Evolutionary conservation across 2,113 vertebrate genomes (phyloP), one percentile per base, ranked within the genome.

Genomic region (Anhinga rufa): DNA sequence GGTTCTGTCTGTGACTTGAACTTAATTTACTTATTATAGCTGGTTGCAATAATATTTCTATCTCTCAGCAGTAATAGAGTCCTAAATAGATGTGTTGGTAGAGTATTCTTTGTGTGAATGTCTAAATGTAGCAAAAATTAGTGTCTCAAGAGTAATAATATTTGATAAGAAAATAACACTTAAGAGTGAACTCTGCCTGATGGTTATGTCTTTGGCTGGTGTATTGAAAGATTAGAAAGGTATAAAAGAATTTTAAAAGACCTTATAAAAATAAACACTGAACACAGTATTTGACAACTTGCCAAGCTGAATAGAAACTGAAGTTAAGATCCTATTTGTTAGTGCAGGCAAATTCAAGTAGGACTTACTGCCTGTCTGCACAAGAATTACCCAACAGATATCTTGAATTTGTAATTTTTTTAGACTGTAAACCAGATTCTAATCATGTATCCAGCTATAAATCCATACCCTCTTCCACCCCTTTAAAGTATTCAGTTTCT

Each of bases 161-260:
- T 86, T 88, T 96, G 44, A n/a, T 71, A 81, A 85, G 32, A 80
- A 62, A 92, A 54, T 90, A 95, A 86, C 55, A 79, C 60, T 85
- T 75, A 38, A 38, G 20, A 62, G 14, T 86, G 76, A 90, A 42
- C 28, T 75, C 38, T 93, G 54, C 55, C 40, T 82, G 36, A 57
- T 76, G 25, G 20, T 62, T 84, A 10, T 80, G 21, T 76, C 92
- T 95, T 72, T 77, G 52, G 13, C 66, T 87, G 22, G 17, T 42
- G 2, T 82, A 65, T 8, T 82, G 49, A 79, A 91, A 89, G 61
- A 82, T 69, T 58, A 78, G 60, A 84, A 79, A 91, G 14, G 14
- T 82, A 57, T 40, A 31, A 72, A 77, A 84, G 20, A 80, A 64
- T 72, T 86, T 81, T 82, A 51, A 68, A 95, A 92, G 31, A 68